Evolutionary conservation across 1,140 invertebrate genomes (phyloP), one percentile per base, ranked within the genome.

Genomic region (Macrosteles quadrilineatus): DNA sequence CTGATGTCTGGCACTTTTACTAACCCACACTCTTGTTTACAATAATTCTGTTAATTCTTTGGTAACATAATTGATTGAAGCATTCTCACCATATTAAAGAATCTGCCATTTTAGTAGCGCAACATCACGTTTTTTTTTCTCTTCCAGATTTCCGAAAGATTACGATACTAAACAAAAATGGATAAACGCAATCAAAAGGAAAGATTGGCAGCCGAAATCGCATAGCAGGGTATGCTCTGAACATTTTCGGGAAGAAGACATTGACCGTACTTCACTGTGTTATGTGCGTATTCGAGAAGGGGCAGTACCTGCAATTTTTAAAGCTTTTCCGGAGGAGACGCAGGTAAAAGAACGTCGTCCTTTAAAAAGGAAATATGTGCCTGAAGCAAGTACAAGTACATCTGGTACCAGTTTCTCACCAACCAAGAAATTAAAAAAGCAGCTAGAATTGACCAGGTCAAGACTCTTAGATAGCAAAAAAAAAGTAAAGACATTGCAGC

Each of bases 211-310:
- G 32, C 70, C 67, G 17, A 66, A 40, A 0, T 55, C 31, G 25
- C 21, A 59, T 32, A 68, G 62, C 23, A n/a, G 36, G 29, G 25
- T 72, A 6, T 73, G 67, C 66, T 55, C 66, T 30, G 19, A 23
- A 3, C 70, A 73, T 65, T 73, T 73, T 47, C 19, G 59, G 27
- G 65, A 73, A 73, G 66, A 12, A 19, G 70, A 71, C 45, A 71
- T 71, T 47, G 66, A 71, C 64, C 59, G 65, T 17, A 47, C 70
- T 36, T 63, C 70, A 25, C 65, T 68, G 31, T 36, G 43, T n/a
- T 59, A 27, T 27, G 55, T 73, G 17, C 59, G 66, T 36, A 63
- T 73, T 27, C 29, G 59, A 29, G 71, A 73, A 45, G 43, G 69
- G 43, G 70, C 70, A 27, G 36, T 73, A n/a, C 70, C 72, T 30